phyloP scores from a whole-genome alignment of 2,888 invertebrate species.

The Opisthograptis luteolata region DNA sequence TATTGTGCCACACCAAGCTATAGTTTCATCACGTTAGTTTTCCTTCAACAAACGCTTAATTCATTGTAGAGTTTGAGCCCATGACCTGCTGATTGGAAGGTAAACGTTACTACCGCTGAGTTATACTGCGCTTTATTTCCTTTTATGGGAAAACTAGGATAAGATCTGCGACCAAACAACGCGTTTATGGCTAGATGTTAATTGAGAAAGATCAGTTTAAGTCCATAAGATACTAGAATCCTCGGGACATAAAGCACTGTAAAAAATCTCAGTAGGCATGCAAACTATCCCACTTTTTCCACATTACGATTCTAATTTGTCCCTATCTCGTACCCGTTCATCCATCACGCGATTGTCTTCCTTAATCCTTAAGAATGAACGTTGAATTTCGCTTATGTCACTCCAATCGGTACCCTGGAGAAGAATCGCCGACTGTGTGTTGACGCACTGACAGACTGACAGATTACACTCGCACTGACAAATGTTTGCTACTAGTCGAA shows the following conservation, averaged over 20 bases:
- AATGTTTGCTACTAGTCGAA: slow-evolving; percentile 56
- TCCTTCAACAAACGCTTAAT: no score
- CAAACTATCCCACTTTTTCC: slow-evolving; percentile 42
- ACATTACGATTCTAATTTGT: slow-evolving; percentile 51
- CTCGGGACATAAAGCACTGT: neutral
- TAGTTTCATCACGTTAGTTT: no score
- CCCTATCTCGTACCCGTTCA: slow-evolving; percentile 43
- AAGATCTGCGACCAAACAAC: no score
- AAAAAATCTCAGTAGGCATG: slow-evolving; percentile 8
- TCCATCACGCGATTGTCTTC: slow-evolving; percentile 63
- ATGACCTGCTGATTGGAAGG: no score
- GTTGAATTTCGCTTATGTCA: slow-evolving; percentile 69
- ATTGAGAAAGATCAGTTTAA: no score
- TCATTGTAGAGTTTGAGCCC: no score
- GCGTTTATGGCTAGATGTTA: no score
- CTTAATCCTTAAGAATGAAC: slow-evolving; percentile 58
- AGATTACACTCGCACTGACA: slow-evolving; percentile 68
- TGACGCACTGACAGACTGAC: slow-evolving; percentile 71
- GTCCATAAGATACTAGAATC: neutral
- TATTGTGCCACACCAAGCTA: no score
- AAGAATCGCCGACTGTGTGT: slow-evolving; percentile 69
- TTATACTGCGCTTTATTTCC: no score
- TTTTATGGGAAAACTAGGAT: no score
- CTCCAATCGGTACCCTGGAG: slow-evolving; percentile 73
- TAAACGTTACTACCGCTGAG: no score